These are phyloP conservation scores for Eurytemora carolleeae DNA, from an alignment of 1,140 invertebrate species.

Conservation along the genomic window DNA sequence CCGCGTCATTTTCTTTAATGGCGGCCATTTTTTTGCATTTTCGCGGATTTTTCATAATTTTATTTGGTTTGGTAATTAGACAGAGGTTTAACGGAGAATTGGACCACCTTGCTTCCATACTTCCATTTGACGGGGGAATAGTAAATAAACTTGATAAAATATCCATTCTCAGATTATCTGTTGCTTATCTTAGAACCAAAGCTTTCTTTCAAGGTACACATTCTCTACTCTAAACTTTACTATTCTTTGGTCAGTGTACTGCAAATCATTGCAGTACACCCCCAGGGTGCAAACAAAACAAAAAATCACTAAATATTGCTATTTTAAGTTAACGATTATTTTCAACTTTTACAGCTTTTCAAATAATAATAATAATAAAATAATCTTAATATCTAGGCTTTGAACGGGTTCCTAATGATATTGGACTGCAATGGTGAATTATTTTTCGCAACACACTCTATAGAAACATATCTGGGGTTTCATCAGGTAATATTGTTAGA, in stretches of 20 bases:
- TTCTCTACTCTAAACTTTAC: no score
- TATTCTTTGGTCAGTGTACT: no score
- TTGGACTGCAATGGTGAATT: conserved; percentile 95
- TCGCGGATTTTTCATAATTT: not conserved
- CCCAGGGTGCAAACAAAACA: no score
- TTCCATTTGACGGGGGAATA: not conserved
- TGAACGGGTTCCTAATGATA: conserved; percentile 97
- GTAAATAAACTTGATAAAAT: not conserved
- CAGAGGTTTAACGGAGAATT: not conserved
- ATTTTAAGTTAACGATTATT: not conserved
- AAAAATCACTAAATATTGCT: not conserved
- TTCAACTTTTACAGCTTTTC: not conserved
- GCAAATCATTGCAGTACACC: no score
- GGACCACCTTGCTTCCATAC: not conserved
- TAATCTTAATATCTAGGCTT: conserved; percentile 40
- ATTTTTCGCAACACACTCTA: conserved; percentile 96
- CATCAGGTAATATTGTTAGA: conserved; percentile 99
- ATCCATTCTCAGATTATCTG: not conserved
- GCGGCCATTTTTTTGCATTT: not conserved
- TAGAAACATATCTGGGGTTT: conserved; percentile 98
- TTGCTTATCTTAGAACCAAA: not conserved
- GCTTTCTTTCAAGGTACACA: not conserved
- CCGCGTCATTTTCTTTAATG: not conserved
- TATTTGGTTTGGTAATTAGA: no score
- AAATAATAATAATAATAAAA: not conserved